Evolutionary conservation across 2,113 vertebrate species (phyloP), one percentile per base, ranked within the genome.

Genomic region (Ramphastos sulfuratus): DNA sequence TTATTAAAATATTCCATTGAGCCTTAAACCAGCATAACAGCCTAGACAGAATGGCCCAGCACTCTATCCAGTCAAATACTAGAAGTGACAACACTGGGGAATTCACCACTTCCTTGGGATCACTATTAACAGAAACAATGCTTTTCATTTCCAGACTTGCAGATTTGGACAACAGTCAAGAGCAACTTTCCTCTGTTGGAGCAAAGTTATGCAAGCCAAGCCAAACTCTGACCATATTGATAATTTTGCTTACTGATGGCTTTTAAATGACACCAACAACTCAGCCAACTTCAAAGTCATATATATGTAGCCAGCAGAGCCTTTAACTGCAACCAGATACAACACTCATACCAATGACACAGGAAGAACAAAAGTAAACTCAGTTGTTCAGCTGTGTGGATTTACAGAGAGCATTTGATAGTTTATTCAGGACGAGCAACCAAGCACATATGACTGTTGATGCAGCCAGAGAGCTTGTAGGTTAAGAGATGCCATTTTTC

Each of bases 351-450:
- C 42, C 42, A 42, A 42, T 42, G 42, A 82, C 1, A 2, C 85
- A 85, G 27, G 81, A 89, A 73, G 56, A 58, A 35, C 58, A 61
- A 85, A 84, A 19, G 66, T 61, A 63, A 94, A 7, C 55, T 87
- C 74, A 48, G 58, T 89, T 33, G 24, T 35, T 94, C 84, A 91
- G 63, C 91, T 0, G 4, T 0, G 4, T 24, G 0, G 2, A 50
- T 65, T 92, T 64, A 69, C 66, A 76, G 64, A 65, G 64, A 83
- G 55, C 39, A 44, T 24, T 31, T 37, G 25, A 7, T 65, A 85
- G 82, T 79, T 92, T 92, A 89, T 58, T 91, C 67, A 87, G 89
- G 71, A 82, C 82, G 63, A 91, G 85, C 59, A 89, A 75, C 91
- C 89, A 91, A 92, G 63, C 75, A 76, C 71, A 50, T 75, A 73